phyloP scores from a whole-genome alignment of 2,797 vertebrate genomes.

The Coregonus sp. region DNA sequence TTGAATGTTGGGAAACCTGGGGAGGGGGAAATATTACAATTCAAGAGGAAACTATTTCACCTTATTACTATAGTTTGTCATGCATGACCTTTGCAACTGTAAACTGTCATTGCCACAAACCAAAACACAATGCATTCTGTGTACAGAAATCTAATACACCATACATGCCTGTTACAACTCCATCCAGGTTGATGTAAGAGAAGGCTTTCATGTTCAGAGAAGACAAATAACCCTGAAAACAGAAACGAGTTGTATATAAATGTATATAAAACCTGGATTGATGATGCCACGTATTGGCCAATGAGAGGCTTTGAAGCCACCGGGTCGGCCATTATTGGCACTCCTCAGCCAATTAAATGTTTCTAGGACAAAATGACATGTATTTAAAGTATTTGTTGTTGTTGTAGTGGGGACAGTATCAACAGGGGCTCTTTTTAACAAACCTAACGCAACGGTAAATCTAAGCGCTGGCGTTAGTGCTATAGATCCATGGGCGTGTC shows the following conservation, averaged over 20 bases:
- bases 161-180: constrained; percentile 82
- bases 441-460: no score
- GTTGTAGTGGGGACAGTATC: no score
- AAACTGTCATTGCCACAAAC: background rate
- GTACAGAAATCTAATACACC: background rate
- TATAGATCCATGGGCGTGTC: no score
- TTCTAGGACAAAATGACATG: no score
- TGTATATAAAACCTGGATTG: background rate
- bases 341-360: no score
- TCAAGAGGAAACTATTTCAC: background rate
- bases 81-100: background rate
- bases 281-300: no score
- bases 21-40: background rate
- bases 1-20: constrained; percentile 77
- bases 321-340: no score
- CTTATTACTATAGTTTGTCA: background rate
- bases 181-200: constrained; percentile 89
- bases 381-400: no score
- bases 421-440: no score
- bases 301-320: no score
- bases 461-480: no score
- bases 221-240: constrained; percentile 84
- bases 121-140: background rate
- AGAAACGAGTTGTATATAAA: constrained; percentile 37
- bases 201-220: constrained; percentile 87